Base-by-base conservation (phyloP, 2,113 vertebrate species). In the Corvus moneduloides region DNA sequence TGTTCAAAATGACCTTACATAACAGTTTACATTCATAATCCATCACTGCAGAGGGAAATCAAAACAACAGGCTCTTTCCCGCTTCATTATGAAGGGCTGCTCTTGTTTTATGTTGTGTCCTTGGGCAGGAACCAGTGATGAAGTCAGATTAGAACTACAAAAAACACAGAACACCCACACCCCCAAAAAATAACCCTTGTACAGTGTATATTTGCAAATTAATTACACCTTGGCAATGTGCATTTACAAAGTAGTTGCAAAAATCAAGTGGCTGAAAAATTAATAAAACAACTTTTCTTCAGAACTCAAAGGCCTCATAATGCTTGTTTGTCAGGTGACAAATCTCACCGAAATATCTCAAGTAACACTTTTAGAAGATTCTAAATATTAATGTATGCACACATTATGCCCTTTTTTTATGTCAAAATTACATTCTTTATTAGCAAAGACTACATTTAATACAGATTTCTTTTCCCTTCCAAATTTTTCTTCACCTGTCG, bases 11-110 rank as follows among this genome's bases (percentile, higher is more conserved):
- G 96, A 94, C 96, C 94, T 97, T 87, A 68, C 79, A 67, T 86
- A 95, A 88, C n/a, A 81, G 85, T 96, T 96, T 93, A 93, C 90
- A 89, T 86, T 95, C 83, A 93, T 94, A 88, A 96, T 97, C 90
- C 92, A 94, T 95, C 94, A 97, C 43, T 52, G 88, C 58, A 84
- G 64, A 77, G 73, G 39, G 62, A 93, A 96, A 92, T 84, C 79
- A 95, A 96, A 97, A 96, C 92, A 97, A 86, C 61, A 71, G 76
- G 54, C 71, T 68, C 61, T 84, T 93, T 86, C 83, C 84, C 0
- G 6, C 68, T 90, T 86, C n/a, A 1, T 89, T 88, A 76, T 93
- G 82, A 93, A 93, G 75, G 71, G 63, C n/a, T 91, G 77, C 84
- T 92, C 84, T 85, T 91, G 89, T 90, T 81, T 85, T 89, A 73